Evolutionary conservation across 2,797 vertebrate genomes (phyloP), one percentile per base, ranked within the genome.

Genomic region (Anniella stebbinsi): DNA sequence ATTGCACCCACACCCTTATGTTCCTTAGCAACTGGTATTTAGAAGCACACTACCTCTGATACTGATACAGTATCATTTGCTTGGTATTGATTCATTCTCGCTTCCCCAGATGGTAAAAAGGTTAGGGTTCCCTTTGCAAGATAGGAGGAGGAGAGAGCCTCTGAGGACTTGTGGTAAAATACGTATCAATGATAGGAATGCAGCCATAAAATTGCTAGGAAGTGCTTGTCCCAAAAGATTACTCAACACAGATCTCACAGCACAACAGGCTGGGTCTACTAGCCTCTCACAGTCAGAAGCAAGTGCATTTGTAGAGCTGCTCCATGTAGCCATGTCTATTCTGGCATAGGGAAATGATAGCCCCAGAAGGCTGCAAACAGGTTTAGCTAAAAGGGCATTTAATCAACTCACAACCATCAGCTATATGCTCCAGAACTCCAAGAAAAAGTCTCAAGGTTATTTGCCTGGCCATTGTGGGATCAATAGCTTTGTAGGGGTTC

Each of bases 301-400:
- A 63, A 33, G 72, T 63, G 60, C 41, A 13, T 33, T 23, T 80
- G 51, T 69, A 66, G 41, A 80, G 76, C 60, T 45, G 45, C 23
- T 63, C 18, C 41, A 36, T 48, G 33, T 54, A 33, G 48, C 69
- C 33, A 18, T 23, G 70, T 54, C n/a, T 57, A 13, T 80, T 70
- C 77, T 70, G 25, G 15, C 67, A 72, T 21, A 70, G 36, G 77
- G 10, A 88, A 80, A 80, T 57, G 48, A 88, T 23, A 41, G 41
- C 21, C 38, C 48, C n/a, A n/a, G 51, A 69, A 33, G n/a, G 45
- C 28, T 69, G 45, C 48, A 51, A 38, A 36, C n/a, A 38, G 45
- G 63, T 80, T 51, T 77, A 87, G 75, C 76, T 69, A 80, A 67
- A 87, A 38, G 41, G 30, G 66, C 67, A 41, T 57, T 88, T 51